Evolutionary conservation across 2,797 vertebrate genomes (phyloP), one percentile per base, ranked within the genome.

Genomic region (Enteromius paludinosus): DNA sequence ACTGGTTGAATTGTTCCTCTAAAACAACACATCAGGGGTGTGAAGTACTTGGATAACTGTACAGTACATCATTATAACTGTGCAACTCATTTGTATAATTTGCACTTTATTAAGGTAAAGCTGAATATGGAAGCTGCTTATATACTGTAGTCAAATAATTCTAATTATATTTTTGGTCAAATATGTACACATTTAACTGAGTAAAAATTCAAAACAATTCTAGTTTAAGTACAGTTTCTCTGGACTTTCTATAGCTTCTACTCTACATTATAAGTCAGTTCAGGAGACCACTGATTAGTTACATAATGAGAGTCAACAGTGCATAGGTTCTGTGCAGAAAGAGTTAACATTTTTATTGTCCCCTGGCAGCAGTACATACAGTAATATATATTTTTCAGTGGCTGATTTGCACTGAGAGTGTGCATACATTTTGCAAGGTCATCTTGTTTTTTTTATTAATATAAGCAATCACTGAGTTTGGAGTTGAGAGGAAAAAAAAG

Each of bases 401-500:
- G 41, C 66, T 65, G 49, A 87, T 84, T 81, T 87, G 70, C n/a
- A 64, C 35, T 71, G n/a, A 69, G 75, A 74, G 62, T 68, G 45
- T 45, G 56, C 73, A 66, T 30, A 14, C 59, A 54, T 62, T 76
- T 59, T 81, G 64, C 61, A 82, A 69, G 71, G 30, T 81, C 81
- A 54, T 79, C 54, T 76, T 66, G 61, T 52, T 75, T 77, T 86
- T 28, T 35, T n/a, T n/a, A n/a, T 28, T 25, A 41, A 70, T 52
- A 35, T 65, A 71, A 59, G 65, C 23, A 81, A 81, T 56, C 38
- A 83, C 41, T 47, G 68, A 72, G 62, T 69, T 35, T 35, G 15
- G 14, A 23, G 5, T 3, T 47, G 45, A 28, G n/a, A 9, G n/a
- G 15, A 62, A 45, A 17, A 62, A n/a, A 2, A 0, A 8, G 25